These are phyloP conservation scores for Metridium senile DNA, from an alignment of 92 coral and sea anemone genomes.

Conservation along the genomic window DNA sequence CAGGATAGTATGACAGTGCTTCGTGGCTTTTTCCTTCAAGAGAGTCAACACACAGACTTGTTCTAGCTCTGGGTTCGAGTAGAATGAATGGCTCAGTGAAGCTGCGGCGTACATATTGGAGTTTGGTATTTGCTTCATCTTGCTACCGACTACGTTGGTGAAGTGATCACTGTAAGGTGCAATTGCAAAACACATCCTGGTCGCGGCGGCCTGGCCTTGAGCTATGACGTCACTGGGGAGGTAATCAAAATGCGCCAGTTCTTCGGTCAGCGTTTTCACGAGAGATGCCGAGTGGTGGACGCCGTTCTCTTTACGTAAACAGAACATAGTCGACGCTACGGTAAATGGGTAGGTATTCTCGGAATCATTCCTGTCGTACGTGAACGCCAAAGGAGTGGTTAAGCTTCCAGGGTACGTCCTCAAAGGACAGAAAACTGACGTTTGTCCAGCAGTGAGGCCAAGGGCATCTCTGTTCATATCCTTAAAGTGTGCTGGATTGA, in stretches of 20 bases:
- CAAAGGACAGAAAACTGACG: constrained; percentile 76
- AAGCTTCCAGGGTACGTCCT: constrained; percentile 23
- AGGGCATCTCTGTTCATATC: constrained; percentile 51
- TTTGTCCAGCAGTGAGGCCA: constrained; percentile 76
- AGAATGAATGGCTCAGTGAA: constrained; percentile 76
- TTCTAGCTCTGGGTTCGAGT: constrained; percentile 89
- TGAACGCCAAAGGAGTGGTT: constrained; percentile 4
- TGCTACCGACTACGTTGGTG: constrained; percentile 68
- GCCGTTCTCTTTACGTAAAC: constrained; percentile 85
- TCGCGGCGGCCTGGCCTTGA: constrained; percentile 43
- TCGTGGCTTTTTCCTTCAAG: constrained; percentile 70
- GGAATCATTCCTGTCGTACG: constrained; percentile 34
- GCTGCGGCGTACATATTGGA: constrained; percentile 72
- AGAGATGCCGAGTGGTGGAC: constrained; percentile 69
- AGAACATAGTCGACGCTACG: constrained; percentile 71
- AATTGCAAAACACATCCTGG: constrained; percentile 61
- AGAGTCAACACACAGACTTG: constrained; percentile 90
- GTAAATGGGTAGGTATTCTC: neutral
- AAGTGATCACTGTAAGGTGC: constrained; percentile 72
- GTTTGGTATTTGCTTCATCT: constrained; percentile 63
- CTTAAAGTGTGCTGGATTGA: constrained; percentile 56
- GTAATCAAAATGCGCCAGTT: constrained; percentile 28
- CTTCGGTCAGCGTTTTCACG: constrained; percentile 19
- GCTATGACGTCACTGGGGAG: constrained; percentile 53
- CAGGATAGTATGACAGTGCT: constrained; percentile 58